Base-by-base conservation (phyloP, 2,888 invertebrate species). In the Pristionchus maxplancki region DNA sequence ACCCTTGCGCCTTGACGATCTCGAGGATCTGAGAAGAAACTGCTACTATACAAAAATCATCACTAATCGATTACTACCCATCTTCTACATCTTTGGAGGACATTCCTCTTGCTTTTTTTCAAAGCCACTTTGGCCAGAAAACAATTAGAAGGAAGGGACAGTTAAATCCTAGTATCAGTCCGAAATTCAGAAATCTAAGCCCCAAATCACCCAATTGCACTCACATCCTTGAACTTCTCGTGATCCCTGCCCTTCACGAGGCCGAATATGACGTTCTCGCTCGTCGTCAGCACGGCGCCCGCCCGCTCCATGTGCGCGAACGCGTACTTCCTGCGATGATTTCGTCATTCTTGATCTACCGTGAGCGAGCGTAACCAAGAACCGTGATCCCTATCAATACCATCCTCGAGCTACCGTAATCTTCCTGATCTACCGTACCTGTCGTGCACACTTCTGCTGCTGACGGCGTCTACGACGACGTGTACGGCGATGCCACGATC, bases 401-500 rank as follows among this genome's bases (percentile, higher is more conserved):
- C 6, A 37, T 78, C 9, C 11, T 3, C 15, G n/a, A 24, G 50
- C 31, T 28, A 74, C 40, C 74, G 74, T 40, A 37, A 34, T 40
- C n/a, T 6, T 40, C 34, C n/a, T 44, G 78, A 9, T 74, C 40
- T 74, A 74, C 40, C 13, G 74, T 40, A 95, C 95, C 96, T 94
- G 93, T 96, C 96, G 4, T 95, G 94, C 92, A 94, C 94, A 86
- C 95, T 95, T 62, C 96, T 93, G 13, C 96, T 96, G 17, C 96
- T 96, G 88, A 95, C 95, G 0, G 95, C 96, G 93, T 96, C 96
- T 17, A 96, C 96, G 71, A 96, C 95, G 17, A 96, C 95, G 91
- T 96, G 96, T 0, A 96, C 96, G 90, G 96, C 95, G 92, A 94
- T 95, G 11, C 95, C 95, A 86, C 94, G 92, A 85, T 95, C 95